Conservation (phyloP, 2,888 invertebrate species). For the Philonicus albiceps region DNA sequence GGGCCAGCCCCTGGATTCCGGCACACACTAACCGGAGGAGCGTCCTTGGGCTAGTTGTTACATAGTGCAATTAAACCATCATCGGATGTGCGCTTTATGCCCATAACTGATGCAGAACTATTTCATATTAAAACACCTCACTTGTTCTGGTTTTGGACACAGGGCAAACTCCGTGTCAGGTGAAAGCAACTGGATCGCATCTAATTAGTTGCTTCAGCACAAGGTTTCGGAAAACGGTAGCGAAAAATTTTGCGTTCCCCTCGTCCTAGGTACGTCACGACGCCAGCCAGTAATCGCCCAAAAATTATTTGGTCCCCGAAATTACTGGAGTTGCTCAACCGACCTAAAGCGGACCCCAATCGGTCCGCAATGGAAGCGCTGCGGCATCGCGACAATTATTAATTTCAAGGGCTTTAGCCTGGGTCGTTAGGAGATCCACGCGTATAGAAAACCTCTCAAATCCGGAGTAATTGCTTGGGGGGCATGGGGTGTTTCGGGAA, state of each 20-base stretch:
- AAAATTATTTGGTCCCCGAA: not conserved
- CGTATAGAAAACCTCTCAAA: not conserved
- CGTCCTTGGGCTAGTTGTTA: conserved; percentile 12
- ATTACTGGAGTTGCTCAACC: not conserved
- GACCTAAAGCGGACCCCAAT: not conserved
- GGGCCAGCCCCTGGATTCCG: not conserved
- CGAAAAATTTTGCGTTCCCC: not conserved
- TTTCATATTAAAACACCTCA: not conserved
- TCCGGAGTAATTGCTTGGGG: not conserved
- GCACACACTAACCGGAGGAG: not conserved
- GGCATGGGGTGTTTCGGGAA: conserved; percentile 28
- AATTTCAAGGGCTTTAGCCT: not conserved
- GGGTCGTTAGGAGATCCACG: not conserved
- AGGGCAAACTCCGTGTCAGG: not conserved
- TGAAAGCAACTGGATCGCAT: not conserved
- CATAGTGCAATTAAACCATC: not conserved
- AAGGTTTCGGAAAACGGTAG: not conserved
- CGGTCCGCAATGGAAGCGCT: not conserved
- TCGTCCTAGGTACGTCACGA: not conserved
- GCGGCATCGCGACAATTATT: not conserved
- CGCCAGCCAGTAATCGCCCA: not conserved
- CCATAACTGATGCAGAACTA: not conserved
- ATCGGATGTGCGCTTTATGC: conserved; percentile 21
- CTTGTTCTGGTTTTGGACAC: not conserved
- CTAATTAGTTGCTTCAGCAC: not conserved